These are phyloP conservation scores for Eristalis tenax DNA, from an alignment of 2,888 invertebrate species.

Conservation along the genomic window DNA sequence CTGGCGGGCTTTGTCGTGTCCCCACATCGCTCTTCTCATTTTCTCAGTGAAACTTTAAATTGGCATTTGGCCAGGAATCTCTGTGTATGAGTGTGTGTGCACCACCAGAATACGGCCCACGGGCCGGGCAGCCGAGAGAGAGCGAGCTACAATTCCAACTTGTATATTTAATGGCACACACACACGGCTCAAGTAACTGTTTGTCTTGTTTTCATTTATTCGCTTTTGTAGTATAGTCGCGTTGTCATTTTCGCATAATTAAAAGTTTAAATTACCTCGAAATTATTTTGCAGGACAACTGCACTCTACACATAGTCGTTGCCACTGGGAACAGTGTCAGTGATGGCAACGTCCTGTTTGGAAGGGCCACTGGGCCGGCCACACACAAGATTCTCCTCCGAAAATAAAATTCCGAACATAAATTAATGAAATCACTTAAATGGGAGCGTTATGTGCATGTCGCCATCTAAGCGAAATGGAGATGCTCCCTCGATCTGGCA, in stretches of 20 bases:
- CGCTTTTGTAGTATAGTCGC: slow-evolving; percentile 17
- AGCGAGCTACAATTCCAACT: slow-evolving; percentile 36
- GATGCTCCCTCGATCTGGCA: not conserved
- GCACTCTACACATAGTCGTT: not conserved
- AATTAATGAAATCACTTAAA: slow-evolving; percentile 33
- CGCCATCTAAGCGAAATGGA: not conserved
- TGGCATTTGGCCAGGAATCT: slow-evolving; percentile 63
- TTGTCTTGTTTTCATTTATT: not conserved
- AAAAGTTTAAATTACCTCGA: slow-evolving; percentile 63
- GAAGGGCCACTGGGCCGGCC: not conserved
- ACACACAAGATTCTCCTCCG: not conserved
- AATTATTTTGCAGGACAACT: slow-evolving; percentile 38
- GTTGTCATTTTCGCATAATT: slow-evolving; percentile 67
- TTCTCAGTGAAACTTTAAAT: slow-evolving; percentile 54
- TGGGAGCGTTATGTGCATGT: slow-evolving; percentile 5
- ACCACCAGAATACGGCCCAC: not conserved
- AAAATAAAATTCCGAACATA: slow-evolving; percentile 34
- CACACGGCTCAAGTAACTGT: slow-evolving; percentile 16
- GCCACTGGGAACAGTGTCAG: slow-evolving; percentile 32
- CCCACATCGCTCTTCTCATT: not conserved
- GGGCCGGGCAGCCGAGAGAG: not conserved
- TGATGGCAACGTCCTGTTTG: slow-evolving; percentile 22
- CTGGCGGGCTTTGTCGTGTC: not conserved
- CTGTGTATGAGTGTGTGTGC: slow-evolving; percentile 14
- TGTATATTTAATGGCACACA: slow-evolving; percentile 55